These are phyloP conservation scores for Thera britannica DNA, from an alignment of 2,888 invertebrate genomes.

Conservation along the genomic window DNA sequence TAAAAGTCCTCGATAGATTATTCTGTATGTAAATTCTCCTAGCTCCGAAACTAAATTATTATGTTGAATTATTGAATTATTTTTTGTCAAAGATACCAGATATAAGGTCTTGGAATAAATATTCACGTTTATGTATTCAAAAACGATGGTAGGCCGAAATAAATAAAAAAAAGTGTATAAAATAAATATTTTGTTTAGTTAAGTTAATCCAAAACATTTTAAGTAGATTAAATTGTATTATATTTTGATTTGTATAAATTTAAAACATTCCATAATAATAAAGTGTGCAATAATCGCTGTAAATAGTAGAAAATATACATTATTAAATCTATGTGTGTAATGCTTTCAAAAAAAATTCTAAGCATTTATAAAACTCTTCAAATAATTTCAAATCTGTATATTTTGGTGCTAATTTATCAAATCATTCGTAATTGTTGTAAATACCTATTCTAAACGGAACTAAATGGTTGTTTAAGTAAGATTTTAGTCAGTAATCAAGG, in stretches of 20 bases:
- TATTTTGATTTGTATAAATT: slow-evolving; percentile 30
- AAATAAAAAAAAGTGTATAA: background rate
- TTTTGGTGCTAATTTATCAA: slow-evolving; percentile 74
- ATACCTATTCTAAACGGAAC: slow-evolving; percentile 38
- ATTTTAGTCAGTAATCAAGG: slow-evolving; percentile 51
- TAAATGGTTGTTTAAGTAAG: slow-evolving; percentile 38
- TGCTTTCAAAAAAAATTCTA: slow-evolving; percentile 18
- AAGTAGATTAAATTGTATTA: background rate
- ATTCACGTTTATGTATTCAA: too few relatives aligned
- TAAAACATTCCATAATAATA: slow-evolving; percentile 79
- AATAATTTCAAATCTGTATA: slow-evolving; percentile 47
- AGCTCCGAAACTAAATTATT: too few relatives aligned
- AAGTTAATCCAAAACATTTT: background rate
- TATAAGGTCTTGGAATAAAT: too few relatives aligned
- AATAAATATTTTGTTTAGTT: background rate
- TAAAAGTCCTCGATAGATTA: background rate
- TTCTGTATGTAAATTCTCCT: too few relatives aligned
- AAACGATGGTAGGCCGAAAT: too few relatives aligned
- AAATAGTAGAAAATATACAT: slow-evolving; percentile 37
- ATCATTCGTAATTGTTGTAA: slow-evolving; percentile 49
- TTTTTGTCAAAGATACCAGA: too few relatives aligned
- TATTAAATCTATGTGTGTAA: background rate
- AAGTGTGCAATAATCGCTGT: slow-evolving; percentile 58
- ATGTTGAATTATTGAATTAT: too few relatives aligned
- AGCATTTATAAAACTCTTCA: slow-evolving; percentile 13